phyloP scores from a whole-genome alignment of 1,140 invertebrate species.

The Drosophila ogumai region DNA sequence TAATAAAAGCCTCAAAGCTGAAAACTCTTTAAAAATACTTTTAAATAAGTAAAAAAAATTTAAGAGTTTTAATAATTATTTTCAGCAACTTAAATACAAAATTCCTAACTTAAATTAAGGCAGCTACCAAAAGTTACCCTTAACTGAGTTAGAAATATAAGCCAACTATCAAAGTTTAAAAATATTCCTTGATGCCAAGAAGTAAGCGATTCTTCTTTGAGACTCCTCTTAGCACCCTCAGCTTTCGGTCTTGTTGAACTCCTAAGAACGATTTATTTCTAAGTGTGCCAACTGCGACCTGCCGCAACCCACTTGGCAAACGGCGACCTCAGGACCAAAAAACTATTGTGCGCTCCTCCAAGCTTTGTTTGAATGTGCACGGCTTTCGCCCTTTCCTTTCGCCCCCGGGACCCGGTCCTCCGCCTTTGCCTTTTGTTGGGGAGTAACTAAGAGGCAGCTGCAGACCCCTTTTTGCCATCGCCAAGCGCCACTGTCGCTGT shows the following conservation, averaged over 20 bases:
- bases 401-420: slow-evolving; percentile 9
- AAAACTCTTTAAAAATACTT: too few species aligned
- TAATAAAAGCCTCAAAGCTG: too few species aligned
- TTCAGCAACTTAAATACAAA: background rate
- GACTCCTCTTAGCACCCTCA: slow-evolving; percentile 8
- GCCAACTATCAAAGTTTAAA: background rate
- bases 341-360: slow-evolving; percentile 68
- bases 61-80: background rate
- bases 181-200: background rate
- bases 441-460: slow-evolving; percentile 52
- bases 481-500: slow-evolving; percentile 12
- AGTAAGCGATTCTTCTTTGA: slow-evolving; percentile 5
- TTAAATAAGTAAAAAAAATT: too few species aligned
- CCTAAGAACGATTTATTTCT: slow-evolving; percentile 30
- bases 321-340: slow-evolving; percentile 57
- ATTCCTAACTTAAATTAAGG: background rate
- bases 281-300: slow-evolving; percentile 32
- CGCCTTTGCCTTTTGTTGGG: slow-evolving; percentile 36
- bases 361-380: slow-evolving; percentile 69
- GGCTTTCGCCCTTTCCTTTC: slow-evolving; percentile 33
- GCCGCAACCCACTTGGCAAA: slow-evolving; percentile 43
- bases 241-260: slow-evolving; percentile 9
- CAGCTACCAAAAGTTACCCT: background rate
- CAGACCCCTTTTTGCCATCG: slow-evolving; percentile 32
- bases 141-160: background rate